phyloP scores from a whole-genome alignment of 92 coral and sea anemone species.

The Epizoanthus fatuus region DNA sequence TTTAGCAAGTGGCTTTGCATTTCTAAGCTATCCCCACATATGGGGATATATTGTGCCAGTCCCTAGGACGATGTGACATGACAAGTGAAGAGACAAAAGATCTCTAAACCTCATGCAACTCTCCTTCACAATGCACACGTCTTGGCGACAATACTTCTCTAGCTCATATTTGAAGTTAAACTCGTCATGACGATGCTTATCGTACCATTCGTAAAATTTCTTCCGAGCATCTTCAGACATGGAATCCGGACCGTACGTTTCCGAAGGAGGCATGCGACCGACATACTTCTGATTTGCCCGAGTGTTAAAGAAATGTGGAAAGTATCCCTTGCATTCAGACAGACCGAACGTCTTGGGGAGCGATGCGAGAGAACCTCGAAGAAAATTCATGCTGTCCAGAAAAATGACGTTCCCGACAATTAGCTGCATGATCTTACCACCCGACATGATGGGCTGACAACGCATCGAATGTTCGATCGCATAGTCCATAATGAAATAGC shows the following conservation, averaged over 20 bases:
- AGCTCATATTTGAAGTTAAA: no score
- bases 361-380: slow-evolving; percentile 11
- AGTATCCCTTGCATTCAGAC: slow-evolving; percentile 21
- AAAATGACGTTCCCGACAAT: slow-evolving; percentile 11
- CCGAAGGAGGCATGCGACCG: slow-evolving; percentile 5
- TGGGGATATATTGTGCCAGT: no score
- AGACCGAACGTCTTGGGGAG: slow-evolving; percentile 35
- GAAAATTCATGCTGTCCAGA: slow-evolving; percentile 22
- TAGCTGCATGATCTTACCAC: background rate
- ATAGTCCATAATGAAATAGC: no score
- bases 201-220: slow-evolving; percentile 22
- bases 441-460: no score
- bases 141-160: no score
- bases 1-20: no score
- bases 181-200: background rate
- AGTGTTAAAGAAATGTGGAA: slow-evolving; percentile 21
- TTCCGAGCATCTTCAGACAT: slow-evolving; percentile 2
- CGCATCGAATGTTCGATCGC: no score
- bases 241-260: slow-evolving; percentile 1
- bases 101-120: no score
- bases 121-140: no score
- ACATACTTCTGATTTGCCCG: slow-evolving; percentile 20
- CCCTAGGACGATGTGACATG: no score
- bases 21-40: no score
- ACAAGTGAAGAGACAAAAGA: no score